These are phyloP conservation scores for Rhagium mordax DNA, from an alignment of 2,888 invertebrate species.

Conservation along the genomic window DNA sequence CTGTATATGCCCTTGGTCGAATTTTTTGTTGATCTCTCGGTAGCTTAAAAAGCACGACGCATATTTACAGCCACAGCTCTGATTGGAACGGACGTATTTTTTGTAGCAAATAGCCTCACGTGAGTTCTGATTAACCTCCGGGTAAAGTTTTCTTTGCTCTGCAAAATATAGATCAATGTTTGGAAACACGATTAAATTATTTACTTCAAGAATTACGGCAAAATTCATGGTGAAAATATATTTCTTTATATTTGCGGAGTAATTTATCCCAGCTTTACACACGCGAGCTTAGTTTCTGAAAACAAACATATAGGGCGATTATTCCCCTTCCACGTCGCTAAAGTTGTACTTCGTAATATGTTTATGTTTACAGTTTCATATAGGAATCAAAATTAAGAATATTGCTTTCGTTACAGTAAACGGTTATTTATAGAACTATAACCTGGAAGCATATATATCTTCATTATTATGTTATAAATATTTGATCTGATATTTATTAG, in stretches of 20 bases:
- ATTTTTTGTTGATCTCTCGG: too few species aligned
- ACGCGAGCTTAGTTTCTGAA: conserved; percentile 2
- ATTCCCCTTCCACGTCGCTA: background rate
- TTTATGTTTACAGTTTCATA: background rate
- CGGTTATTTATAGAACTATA: too few species aligned
- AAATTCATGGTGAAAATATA: conserved; percentile 12
- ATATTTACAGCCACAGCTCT: too few species aligned
- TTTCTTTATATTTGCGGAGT: conserved; percentile 14
- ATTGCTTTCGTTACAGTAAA: background rate
- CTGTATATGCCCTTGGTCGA: too few species aligned
- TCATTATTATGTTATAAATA: too few species aligned
- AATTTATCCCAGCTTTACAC: conserved; percentile 1
- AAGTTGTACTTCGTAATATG: background rate
- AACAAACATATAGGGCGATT: background rate
- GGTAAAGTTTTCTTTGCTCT: background rate
- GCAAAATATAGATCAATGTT: background rate
- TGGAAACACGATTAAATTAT: background rate
- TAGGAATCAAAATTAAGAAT: background rate
- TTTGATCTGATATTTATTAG: too few species aligned
- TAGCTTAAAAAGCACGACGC: too few species aligned
- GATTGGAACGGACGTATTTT: too few species aligned
- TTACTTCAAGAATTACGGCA: background rate
- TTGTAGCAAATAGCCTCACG: too few species aligned
- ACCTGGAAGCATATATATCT: too few species aligned
- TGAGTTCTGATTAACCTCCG: background rate